Evolutionary conservation across 1,140 invertebrate species (phyloP).

Genomic region (Aphaenogaster rudis): DNA sequence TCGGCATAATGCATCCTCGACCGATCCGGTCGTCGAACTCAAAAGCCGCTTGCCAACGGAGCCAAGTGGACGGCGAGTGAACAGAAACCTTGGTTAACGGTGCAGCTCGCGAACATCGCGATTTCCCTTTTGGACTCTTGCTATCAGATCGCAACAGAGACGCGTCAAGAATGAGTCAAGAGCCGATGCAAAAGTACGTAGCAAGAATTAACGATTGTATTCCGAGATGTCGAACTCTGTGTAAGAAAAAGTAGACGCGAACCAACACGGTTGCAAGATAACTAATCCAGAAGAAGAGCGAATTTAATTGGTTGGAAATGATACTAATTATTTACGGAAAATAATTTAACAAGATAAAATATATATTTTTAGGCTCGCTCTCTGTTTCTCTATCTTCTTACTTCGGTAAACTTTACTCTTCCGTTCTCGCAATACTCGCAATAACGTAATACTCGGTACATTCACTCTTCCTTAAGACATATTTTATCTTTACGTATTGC

Average conservation of each 20-base stretch:
- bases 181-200: background rate
- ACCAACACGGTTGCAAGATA: background rate
- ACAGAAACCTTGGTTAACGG: constrained; percentile 56
- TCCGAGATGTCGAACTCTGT: background rate
- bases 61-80: constrained; percentile 34
- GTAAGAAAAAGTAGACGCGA: background rate
- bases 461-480: background rate
- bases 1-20: constrained; percentile 63
- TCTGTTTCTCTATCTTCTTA: background rate
- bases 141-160: constrained; percentile 49
- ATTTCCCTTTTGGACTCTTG: constrained; percentile 37
- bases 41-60: constrained; percentile 48
- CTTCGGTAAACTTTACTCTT: background rate
- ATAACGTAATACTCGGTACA: background rate
- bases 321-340: background rate
- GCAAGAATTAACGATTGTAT: background rate
- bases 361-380: too few species aligned
- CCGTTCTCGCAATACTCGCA: background rate
- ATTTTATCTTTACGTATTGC: background rate
- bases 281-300: background rate
- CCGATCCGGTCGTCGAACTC: constrained; percentile 60
- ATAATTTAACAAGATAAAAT: background rate
- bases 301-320: background rate
- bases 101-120: constrained; percentile 51
- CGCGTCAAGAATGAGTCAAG: constrained; percentile 34